A percentile compares a stretch with the other conserved stretches of the same genome.
These are phyloP conservation scores for Porites cylindrica DNA, from an alignment of 92 coral and sea anemone genomes.

Conservation along the genomic window DNA sequence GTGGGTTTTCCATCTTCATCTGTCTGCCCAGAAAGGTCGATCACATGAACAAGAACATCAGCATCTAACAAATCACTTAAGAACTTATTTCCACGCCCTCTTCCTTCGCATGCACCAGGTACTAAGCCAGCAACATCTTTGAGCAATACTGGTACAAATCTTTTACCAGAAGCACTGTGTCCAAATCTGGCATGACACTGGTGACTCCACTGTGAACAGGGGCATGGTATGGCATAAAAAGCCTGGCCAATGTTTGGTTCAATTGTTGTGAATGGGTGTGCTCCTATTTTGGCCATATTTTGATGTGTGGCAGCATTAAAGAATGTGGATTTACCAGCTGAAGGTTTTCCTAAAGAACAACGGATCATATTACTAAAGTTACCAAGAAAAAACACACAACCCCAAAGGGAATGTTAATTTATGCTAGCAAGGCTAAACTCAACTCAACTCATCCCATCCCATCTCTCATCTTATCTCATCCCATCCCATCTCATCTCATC, in stretches of 20 bases:
- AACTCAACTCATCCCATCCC: too few species aligned
- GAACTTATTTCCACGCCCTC: constrained; percentile 86
- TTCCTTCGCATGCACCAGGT: constrained; percentile 92
- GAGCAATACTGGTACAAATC: constrained; percentile 82
- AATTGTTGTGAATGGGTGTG: constrained; percentile 88
- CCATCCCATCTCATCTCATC: too few species aligned
- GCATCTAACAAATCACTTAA: constrained; percentile 89
- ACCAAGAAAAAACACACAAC: too few species aligned
- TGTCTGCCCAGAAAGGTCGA: constrained; percentile 88
- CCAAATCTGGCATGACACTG: constrained; percentile 80
- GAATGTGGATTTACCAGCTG: constrained; percentile 89
- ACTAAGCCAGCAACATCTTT: constrained; percentile 92
- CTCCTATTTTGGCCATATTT: constrained; percentile 78
- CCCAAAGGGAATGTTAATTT: too few species aligned
- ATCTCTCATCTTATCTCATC: too few species aligned
- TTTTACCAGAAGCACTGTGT: constrained; percentile 70
- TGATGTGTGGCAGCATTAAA: constrained; percentile 87
- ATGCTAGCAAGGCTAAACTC: too few species aligned
- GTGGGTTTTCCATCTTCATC: constrained; percentile 87
- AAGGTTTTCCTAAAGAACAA: constrained; percentile 80
- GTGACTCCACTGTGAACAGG: constrained; percentile 62
- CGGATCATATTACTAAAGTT: too few species aligned
- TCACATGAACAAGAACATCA: constrained; percentile 86
- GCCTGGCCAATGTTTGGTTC: constrained; percentile 89
- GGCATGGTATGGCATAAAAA: constrained; percentile 79